phyloP scores from a whole-genome alignment of 1,140 invertebrate genomes.

The Zaprionus ornatus region DNA sequence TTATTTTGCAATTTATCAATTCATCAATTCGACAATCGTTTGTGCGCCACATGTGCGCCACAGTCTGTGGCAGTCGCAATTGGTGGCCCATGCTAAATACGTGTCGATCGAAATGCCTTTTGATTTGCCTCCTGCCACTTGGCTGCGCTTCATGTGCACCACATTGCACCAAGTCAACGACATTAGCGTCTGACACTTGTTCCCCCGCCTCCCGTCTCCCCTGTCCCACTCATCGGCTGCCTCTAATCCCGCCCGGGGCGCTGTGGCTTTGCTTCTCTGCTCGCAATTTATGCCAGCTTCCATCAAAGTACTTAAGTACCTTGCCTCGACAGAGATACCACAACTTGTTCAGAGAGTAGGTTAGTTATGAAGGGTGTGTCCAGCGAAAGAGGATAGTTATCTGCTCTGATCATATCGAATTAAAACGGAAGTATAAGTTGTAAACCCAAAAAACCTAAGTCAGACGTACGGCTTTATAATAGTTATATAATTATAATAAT shows the following conservation, averaged over 20 bases:
- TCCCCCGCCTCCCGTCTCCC: constrained; percentile 7
- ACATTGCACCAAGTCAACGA: constrained; percentile 42
- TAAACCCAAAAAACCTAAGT: too few species aligned
- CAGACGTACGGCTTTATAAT: too few species aligned
- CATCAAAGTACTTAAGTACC: constrained; percentile 44
- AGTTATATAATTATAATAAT: too few species aligned
- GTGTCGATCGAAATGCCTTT: constrained; percentile 71
- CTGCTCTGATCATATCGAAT: background rate
- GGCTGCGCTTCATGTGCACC: constrained; percentile 26
- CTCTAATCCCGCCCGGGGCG: constrained; percentile 67
- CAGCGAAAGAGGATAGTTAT: background rate
- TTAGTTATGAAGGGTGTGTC: background rate
- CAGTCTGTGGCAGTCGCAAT: constrained; percentile 14
- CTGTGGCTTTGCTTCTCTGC: constrained; percentile 39
- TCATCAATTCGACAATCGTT: background rate
- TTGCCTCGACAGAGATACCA: background rate
- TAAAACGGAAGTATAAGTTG: too few species aligned
- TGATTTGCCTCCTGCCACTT: constrained; percentile 51
- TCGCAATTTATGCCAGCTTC: constrained; percentile 66
- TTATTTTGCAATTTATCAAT: constrained; percentile 80
- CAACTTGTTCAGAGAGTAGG: background rate
- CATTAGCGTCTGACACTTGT: constrained; percentile 14
- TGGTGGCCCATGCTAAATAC: constrained; percentile 71
- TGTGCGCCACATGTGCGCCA: background rate
- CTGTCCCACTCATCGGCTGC: background rate